A percentile compares a stretch with the other conserved stretches of the same genome.
phyloP scores from a whole-genome alignment of 2,888 invertebrate species.

The Coremacera marginata region DNA sequence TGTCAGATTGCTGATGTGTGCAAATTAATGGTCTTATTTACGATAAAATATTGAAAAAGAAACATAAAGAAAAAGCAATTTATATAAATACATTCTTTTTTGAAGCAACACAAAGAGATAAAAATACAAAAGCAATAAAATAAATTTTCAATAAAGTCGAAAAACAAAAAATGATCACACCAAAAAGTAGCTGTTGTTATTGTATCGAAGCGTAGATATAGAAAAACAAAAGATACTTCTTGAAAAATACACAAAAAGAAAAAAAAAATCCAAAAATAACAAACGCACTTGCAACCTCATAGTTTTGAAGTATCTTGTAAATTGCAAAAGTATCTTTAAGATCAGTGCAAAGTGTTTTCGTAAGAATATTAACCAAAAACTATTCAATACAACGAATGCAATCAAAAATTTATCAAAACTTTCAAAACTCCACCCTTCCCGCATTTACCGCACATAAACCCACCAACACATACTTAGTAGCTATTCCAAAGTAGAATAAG shows the following conservation, averaged over 20 bases:
- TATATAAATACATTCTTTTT: no score
- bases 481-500: slow-evolving; percentile 16
- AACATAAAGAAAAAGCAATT: background rate
- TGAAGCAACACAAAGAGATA: no score
- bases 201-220: no score
- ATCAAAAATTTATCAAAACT: slow-evolving; percentile 19
- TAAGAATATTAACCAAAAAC: slow-evolving; percentile 10
- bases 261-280: no score
- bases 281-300: background rate
- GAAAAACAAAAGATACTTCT: no score
- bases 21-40: background rate
- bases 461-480: background rate
- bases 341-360: slow-evolving; percentile 1
- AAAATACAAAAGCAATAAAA: no score
- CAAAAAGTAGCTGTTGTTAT: no score
- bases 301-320: slow-evolving; percentile 2
- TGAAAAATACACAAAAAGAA: no score
- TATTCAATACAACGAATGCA: slow-evolving; percentile 30
- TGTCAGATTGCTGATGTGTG: background rate
- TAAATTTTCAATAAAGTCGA: no score
- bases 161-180: no score
- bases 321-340: background rate
- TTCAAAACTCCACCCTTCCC: slow-evolving; percentile 35
- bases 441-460: background rate
- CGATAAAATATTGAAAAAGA: background rate